These are phyloP conservation scores for Tragelaphus scriptus DNA, from an alignment of 2,113 vertebrate species.

Conservation along the genomic window DNA sequence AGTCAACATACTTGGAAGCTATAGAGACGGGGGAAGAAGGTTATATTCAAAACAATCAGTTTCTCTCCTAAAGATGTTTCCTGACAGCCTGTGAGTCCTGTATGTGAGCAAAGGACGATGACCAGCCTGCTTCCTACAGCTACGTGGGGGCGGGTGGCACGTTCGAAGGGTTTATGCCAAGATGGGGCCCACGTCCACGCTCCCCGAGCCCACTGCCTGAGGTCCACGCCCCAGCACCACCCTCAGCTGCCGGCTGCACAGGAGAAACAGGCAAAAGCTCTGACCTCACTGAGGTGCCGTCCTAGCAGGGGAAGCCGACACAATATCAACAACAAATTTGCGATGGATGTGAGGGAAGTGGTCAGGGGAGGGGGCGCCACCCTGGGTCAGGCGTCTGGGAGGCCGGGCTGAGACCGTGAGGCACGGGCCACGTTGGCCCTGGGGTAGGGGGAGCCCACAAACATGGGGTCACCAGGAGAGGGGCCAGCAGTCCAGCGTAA, in stretches of 20 bases:
- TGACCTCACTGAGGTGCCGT: fast-evolving
- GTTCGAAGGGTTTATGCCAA: background rate
- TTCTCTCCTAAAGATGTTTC: background rate
- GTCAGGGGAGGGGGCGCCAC: background rate
- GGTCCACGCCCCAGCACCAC: no score
- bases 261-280: background rate
- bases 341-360: background rate
- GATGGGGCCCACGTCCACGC: background rate
- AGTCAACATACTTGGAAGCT: background rate
- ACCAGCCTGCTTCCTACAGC: background rate
- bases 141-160: background rate
- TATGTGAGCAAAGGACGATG: background rate
- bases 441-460: no score
- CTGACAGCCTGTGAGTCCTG: background rate
- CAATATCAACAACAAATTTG: fast-evolving
- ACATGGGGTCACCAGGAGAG: background rate
- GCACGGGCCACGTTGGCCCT: fast-evolving
- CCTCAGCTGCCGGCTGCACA: no score
- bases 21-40: background rate
- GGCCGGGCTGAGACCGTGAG: background rate
- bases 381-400: fast-evolving
- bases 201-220: background rate
- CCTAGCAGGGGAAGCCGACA: background rate
- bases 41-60: background rate
- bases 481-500: fast-evolving